phyloP scores from a whole-genome alignment of 2,888 invertebrate genomes.

The Pyrrhosoma nymphula region DNA sequence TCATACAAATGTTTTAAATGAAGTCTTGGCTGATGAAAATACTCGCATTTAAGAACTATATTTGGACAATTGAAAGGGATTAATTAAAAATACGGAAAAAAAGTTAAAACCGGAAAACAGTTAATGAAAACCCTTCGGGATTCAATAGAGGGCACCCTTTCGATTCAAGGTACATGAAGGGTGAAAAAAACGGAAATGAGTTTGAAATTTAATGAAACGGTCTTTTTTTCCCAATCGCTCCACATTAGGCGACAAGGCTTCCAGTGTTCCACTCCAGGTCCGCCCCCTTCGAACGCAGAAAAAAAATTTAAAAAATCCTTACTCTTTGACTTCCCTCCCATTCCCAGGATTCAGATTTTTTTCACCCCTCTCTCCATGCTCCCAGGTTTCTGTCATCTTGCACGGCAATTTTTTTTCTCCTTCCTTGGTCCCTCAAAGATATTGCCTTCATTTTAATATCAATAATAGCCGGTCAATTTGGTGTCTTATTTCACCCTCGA shows the following conservation, averaged over 20 bases:
- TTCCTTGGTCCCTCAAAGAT: not conserved
- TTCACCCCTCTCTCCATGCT: not conserved
- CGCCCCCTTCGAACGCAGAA: not conserved
- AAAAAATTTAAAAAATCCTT: not conserved
- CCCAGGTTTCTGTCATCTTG: not conserved
- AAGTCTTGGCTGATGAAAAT: no score
- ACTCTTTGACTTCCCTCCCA: not conserved
- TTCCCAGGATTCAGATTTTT: not conserved
- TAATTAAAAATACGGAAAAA: slow-evolving; percentile 40
- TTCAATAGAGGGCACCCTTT: slow-evolving; percentile 44
- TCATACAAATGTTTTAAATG: no score
- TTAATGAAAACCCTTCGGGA: slow-evolving; percentile 51
- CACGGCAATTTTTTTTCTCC: not conserved
- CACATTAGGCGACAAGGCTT: slow-evolving; percentile 40
- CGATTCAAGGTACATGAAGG: slow-evolving; percentile 35
- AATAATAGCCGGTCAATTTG: slow-evolving; percentile 61
- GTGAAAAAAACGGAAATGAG: slow-evolving; percentile 62
- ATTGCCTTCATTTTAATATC: slow-evolving; percentile 54
- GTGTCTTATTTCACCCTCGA: slow-evolving; percentile 1
- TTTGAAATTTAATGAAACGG: slow-evolving; percentile 60
- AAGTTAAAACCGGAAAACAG: not conserved
- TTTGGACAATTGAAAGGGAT: slow-evolving; percentile 30
- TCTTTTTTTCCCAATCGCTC: slow-evolving; percentile 56
- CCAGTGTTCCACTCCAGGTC: slow-evolving; percentile 33
- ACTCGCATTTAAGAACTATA: not conserved